Evolutionary conservation across 2,888 invertebrate genomes (phyloP).

Genomic region (Metallyticus violacea): DNA sequence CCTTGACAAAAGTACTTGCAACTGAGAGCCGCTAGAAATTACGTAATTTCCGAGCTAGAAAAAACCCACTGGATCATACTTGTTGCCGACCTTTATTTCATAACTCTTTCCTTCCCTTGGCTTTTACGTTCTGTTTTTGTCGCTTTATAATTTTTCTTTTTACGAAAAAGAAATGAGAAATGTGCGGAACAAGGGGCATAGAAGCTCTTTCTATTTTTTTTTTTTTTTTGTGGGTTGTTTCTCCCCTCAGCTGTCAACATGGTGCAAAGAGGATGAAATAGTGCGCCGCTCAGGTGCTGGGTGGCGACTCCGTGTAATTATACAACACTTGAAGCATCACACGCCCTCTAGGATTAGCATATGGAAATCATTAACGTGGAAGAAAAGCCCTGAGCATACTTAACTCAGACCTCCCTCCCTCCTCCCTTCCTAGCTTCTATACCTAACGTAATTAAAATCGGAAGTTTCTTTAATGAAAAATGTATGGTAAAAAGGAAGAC

Average conservation of each 20-base stretch:
- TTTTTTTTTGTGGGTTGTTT: not conserved
- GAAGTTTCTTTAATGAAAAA: slow-evolving; percentile 24
- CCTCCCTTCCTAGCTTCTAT: not conserved
- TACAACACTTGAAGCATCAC: not conserved
- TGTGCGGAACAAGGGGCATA: not conserved
- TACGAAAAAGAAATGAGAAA: not conserved
- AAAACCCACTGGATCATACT: not conserved
- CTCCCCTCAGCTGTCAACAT: slow-evolving; percentile 10
- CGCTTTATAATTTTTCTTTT: not conserved
- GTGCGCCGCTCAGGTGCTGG: slow-evolving; percentile 21
- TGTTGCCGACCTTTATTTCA: not conserved
- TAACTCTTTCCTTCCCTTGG: not conserved
- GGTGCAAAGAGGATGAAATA: slow-evolving; percentile 10
- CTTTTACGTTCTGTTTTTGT: not conserved
- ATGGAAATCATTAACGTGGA: slow-evolving; percentile 27
- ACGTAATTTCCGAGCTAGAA: not conserved
- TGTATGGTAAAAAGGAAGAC: not conserved
- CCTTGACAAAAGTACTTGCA: not conserved
- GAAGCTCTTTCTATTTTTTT: not conserved
- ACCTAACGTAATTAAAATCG: slow-evolving; percentile 21
- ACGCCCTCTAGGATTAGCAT: slow-evolving; percentile 20
- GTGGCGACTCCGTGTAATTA: slow-evolving; percentile 13
- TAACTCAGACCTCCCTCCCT: not conserved
- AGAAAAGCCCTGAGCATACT: slow-evolving; percentile 8
- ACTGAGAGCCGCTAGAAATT: not conserved